phyloP scores from a whole-genome alignment of 2,797 vertebrate genomes.

The Pseudocheirus occidentalis region DNA sequence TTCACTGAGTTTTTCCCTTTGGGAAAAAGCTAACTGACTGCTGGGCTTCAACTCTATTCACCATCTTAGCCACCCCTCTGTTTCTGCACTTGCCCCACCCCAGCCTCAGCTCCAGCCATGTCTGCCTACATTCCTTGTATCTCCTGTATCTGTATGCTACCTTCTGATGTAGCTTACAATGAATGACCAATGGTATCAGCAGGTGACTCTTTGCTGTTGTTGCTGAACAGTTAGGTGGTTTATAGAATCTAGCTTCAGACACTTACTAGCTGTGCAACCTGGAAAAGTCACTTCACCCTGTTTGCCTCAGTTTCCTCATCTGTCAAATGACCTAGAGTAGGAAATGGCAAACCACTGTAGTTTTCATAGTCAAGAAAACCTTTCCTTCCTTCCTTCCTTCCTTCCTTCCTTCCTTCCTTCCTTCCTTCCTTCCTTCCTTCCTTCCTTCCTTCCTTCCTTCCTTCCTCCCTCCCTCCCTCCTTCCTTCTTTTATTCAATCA shows the following conservation, averaged over 20 bases:
- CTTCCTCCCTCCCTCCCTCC: too few relatives aligned
- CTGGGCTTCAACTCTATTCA: neutral
- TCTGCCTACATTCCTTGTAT: slow-evolving; percentile 14
- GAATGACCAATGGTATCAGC: neutral
- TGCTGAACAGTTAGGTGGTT: neutral
- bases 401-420: too few relatives aligned
- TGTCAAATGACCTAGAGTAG: neutral
- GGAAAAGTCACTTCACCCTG: neutral
- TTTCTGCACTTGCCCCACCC: neutral
- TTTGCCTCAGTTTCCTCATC: neutral
- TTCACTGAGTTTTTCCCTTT: neutral
- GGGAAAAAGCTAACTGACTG: neutral
- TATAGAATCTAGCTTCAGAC: neutral
- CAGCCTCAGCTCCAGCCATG: neutral
- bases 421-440: fast-evolving
- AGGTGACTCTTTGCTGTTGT: neutral
- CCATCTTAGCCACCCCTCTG: neutral
- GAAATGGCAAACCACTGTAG: neutral
- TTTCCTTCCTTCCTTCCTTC: too few relatives aligned
- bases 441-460: fast-evolving
- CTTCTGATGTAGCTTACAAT: neutral
- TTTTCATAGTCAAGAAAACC: neutral
- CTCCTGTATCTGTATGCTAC: neutral
- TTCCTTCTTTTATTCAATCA: too few relatives aligned
- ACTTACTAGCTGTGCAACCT: neutral